phyloP scores from a whole-genome alignment of 2,113 vertebrate genomes.

The Antigone vipio region DNA sequence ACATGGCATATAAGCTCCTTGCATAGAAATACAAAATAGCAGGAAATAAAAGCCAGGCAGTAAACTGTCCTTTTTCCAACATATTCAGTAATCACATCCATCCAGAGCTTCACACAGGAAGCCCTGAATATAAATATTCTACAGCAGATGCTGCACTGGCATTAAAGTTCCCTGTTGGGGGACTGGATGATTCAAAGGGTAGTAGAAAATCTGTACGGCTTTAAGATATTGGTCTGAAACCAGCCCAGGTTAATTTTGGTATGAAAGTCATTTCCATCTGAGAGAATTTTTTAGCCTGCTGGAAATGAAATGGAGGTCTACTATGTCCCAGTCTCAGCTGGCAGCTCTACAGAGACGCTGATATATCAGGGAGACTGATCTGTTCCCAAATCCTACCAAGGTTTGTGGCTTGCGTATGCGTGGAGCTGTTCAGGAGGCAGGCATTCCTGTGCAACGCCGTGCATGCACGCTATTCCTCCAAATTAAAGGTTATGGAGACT shows the following conservation, averaged over 20 bases:
- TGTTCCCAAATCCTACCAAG: neutral
- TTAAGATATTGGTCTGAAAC: constrained; percentile 53
- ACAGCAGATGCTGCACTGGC: constrained; percentile 46
- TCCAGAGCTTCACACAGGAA: constrained; percentile 51
- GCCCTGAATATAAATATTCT: constrained; percentile 35
- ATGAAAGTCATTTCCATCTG: constrained; percentile 26
- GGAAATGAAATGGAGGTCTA: constrained; percentile 33
- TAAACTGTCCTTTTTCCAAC: constrained; percentile 50
- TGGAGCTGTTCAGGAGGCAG: neutral
- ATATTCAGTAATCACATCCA: constrained; percentile 40
- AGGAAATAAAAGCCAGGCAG: constrained; percentile 59
- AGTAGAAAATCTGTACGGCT: constrained; percentile 24
- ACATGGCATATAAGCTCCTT: constrained; percentile 58
- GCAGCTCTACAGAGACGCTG: neutral
- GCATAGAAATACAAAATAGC: constrained; percentile 63
- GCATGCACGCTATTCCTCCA: neutral
- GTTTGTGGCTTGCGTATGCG: neutral
- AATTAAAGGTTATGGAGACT: neutral
- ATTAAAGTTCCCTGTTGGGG: constrained; percentile 44
- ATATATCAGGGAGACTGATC: neutral
- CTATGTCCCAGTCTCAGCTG: constrained; percentile 8
- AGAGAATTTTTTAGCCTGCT: constrained; percentile 36
- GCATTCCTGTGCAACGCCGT: neutral
- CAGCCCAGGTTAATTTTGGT: constrained; percentile 35
- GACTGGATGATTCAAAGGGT: constrained; percentile 41